phyloP scores from a whole-genome alignment of 1,140 invertebrate genomes.

The Daktulosphaira vitifoliae region DNA sequence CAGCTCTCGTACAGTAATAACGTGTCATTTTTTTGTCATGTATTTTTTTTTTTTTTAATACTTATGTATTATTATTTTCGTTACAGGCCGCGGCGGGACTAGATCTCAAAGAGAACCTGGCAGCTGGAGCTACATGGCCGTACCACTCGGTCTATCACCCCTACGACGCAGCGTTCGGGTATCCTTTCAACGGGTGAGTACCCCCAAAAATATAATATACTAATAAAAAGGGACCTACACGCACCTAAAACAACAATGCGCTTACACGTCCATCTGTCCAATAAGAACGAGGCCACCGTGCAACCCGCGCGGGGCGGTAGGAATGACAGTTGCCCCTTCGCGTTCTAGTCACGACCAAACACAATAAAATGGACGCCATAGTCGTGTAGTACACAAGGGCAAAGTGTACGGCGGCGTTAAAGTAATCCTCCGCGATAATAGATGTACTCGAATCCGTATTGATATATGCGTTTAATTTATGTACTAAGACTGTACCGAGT shows the following conservation, averaged over 20 bases:
- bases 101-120: slow-evolving; percentile 78
- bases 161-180: slow-evolving; percentile 78
- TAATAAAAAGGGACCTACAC: background rate
- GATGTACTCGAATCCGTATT: no score
- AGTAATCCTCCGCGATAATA: no score
- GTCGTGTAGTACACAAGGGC: no score
- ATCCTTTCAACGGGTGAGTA: slow-evolving; percentile 87
- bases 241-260: slow-evolving; percentile 10
- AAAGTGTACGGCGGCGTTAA: no score
- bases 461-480: no score
- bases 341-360: background rate
- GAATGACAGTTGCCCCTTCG: background rate
- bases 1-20: background rate
- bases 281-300: background rate
- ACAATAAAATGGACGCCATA: no score
- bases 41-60: background rate
- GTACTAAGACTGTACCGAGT: no score
- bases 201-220: background rate
- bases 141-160: slow-evolving; percentile 82
- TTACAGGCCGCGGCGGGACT: slow-evolving; percentile 52
- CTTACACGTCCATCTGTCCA: slow-evolving; percentile 6
- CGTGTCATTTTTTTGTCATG: no score
- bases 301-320: no score
- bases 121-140: slow-evolving; percentile 71
- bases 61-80: slow-evolving; percentile 7